Base-by-base conservation (phyloP, 2,113 vertebrate species). In the Speoplatyrhinus poulsoni region DNA sequence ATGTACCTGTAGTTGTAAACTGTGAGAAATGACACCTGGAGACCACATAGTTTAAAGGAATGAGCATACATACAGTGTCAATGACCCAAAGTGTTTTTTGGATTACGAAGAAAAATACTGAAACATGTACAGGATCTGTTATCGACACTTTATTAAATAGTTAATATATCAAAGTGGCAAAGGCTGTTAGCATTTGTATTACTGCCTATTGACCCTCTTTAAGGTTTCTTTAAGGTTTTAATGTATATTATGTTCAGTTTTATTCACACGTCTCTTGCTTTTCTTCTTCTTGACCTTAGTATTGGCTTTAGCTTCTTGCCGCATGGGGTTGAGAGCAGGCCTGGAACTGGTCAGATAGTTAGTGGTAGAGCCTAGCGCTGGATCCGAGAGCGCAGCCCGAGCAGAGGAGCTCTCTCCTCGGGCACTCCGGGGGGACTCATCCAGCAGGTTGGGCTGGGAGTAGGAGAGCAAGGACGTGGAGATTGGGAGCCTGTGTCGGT, bases 391-490 rank as follows among this genome's bases (percentile, higher is more conserved):
- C 46, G 85, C 1, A 0, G 82, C 88, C 56, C 84, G 83, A 8
- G 88, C 89, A 10, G 88, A 91, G 75, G 76, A 58, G 32, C 87
- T 74, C 49, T 89, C 90, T 52, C 72, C 65, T 2, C 62, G 61
- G n/a, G 72, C 41, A 12, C 64, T 70, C 33, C 17, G 62, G 17
- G 63, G 73, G 1, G 77, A 75, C 33, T 87, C 74, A 4, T 75
- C 73, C 41, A 85, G 67, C 52, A 92, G 77, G 73, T 93, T 92
- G 16, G 90, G 92, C 41, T 92, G 92, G 11, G 92, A 93, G 76
- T 86, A 87, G 15, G 88, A 92, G 53, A 80, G 87, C 71, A 91
- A 80, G 3, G 79, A 74, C 2, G 87, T 69, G 11, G 89, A 90
- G 12, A 87, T 89, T n/a, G 67, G 75, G 4, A 85, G 79, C 2